These are phyloP conservation scores for Chloropsis cyanopogon DNA, from an alignment of 2,113 vertebrate species.

Conservation along the genomic window DNA sequence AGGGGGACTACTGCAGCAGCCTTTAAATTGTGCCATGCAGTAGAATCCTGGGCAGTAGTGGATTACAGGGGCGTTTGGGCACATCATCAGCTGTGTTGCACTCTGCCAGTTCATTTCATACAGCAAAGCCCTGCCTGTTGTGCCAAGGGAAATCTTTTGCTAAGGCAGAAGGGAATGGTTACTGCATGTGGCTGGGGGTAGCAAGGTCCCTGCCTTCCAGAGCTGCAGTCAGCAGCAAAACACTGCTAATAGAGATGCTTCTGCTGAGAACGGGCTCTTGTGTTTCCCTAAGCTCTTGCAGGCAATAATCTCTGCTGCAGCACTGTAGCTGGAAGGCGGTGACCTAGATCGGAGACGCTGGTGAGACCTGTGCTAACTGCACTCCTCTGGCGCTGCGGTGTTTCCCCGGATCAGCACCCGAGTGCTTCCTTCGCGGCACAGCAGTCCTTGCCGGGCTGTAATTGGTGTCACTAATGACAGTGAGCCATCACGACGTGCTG, in stretches of 20 bases:
- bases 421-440: rapidly evolving
- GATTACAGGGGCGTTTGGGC: rapidly evolving
- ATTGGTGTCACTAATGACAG: rapidly evolving
- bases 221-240: no score
- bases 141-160: rapidly evolving
- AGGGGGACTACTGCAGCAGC: background rate
- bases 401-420: background rate
- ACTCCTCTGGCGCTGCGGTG: background rate
- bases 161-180: rapidly evolving
- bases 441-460: background rate
- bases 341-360: background rate
- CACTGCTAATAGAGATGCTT: rapidly evolving
- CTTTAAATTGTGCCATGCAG: no score
- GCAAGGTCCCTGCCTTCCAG: background rate
- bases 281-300: no score
- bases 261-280: rapidly evolving
- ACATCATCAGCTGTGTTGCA: rapidly evolving
- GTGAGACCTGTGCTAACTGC: background rate
- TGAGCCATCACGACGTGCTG: rapidly evolving
- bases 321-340: background rate
- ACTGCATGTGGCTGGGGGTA: rapidly evolving
- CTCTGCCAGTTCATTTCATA: rapidly evolving
- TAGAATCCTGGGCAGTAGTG: background rate
- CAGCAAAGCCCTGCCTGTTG: rapidly evolving
- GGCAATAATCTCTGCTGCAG: background rate